Evolutionary conservation across 2,113 vertebrate genomes (phyloP).

Genomic region (Anarhynchus alexandrinus): DNA sequence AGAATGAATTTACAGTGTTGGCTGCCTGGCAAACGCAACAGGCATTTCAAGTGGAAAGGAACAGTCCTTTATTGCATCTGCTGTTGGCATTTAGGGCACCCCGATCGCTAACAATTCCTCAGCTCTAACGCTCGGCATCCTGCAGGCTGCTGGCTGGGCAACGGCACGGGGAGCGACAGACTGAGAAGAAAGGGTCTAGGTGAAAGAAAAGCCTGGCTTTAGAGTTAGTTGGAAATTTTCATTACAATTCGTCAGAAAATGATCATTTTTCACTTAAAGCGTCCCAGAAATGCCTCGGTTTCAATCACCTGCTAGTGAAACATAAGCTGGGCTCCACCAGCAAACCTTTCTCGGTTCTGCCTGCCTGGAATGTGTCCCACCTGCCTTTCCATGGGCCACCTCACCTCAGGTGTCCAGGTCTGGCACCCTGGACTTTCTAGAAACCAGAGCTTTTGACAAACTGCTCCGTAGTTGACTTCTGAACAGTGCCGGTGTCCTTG

Average conservation of each 20-base stretch:
- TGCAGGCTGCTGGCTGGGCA: conserved; percentile 6
- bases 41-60: conserved; percentile 43
- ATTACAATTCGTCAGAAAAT: neutral
- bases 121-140: neutral
- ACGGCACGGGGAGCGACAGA: neutral
- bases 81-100: conserved; percentile 46
- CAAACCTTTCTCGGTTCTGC: neutral
- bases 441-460: neutral
- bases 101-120: neutral
- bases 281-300: neutral
- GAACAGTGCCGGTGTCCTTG: neutral
- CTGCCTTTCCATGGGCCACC: neutral
- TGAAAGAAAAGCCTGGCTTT: neutral
- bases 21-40: conserved; percentile 46
- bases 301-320: neutral
- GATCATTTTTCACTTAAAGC: neutral
- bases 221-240: neutral
- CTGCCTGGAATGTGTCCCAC: neutral
- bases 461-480: neutral
- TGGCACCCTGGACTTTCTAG: neutral
- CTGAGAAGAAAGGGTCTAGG: neutral
- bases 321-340: neutral
- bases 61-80: conserved; percentile 18
- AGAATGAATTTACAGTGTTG: conserved; percentile 53
- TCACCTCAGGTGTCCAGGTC: neutral